Evolutionary conservation across 2,113 vertebrate species (phyloP), one percentile per base, ranked within the genome.

Genomic region (Mohoua ochrocephala): DNA sequence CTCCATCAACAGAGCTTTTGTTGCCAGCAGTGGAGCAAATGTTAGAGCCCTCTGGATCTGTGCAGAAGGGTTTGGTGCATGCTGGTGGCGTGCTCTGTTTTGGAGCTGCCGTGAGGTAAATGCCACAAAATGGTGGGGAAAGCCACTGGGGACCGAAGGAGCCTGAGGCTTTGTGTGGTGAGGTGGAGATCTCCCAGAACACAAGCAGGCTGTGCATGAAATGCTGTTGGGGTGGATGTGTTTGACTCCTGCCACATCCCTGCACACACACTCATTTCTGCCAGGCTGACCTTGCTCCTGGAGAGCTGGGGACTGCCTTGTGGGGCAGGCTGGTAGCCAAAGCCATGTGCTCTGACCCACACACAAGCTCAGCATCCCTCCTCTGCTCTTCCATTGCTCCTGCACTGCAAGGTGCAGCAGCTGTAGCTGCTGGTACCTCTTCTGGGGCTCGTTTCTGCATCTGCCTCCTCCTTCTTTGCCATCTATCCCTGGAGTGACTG

Each of bases 221-320:
- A 35, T 0, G 0, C 12, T 1, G 0, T 3, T 6, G 2, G 44
- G 44, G 59, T 84, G n/a, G 27, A 57, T 71, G 47, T 7, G 4
- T 19, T 57, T 84, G 74, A 21, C 56, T 78, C 26, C 74, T 95
- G 82, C 75, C 44, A n/a, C 20, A 42, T 90, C 30, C 37, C 13
- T 67, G 15, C 45, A n/a, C 13, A 14, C 26, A 31, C 18, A 5
- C 0, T 1, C 9, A 1, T 8, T 91, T 45, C 54, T 77, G 42
- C 63, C 35, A 22, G 42, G n/a, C 70, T 50, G 21, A 30, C 31
- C 54, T 63, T 33, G 44, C 27, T 91, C 65, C 65, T 12, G 9
- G 69, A 64, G 64, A 81, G 37, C 63, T 53, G 68, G 37, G 49
- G 53, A 9, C 57, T 76, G 37, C 30, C 31, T 76, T 39, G 50